These are phyloP conservation scores for Anguilla pacifica DNA, from an alignment of 2,797 vertebrate genomes.

Conservation along the genomic window DNA sequence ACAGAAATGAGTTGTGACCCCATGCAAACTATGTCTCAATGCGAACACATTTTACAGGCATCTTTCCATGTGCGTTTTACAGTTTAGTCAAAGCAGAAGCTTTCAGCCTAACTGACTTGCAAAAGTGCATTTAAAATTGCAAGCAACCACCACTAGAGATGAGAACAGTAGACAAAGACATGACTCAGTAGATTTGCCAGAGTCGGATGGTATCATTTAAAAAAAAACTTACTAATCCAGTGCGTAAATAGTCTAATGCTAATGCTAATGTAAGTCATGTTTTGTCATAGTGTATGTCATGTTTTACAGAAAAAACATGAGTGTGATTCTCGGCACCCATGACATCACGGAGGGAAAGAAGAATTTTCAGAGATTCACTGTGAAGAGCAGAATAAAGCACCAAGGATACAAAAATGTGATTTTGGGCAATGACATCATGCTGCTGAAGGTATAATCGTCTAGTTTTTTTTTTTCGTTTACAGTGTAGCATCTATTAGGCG, in stretches of 20 bases:
- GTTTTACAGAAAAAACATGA: neutral
- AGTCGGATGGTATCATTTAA: neutral
- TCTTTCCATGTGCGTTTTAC: too few species aligned
- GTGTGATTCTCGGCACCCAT: neutral
- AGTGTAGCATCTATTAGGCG: neutral
- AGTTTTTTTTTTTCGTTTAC: neutral
- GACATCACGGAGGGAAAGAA: neutral
- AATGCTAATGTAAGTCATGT: neutral
- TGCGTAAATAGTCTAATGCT: neutral
- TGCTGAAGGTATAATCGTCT: neutral
- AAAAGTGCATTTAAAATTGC: neutral
- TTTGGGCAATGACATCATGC: neutral
- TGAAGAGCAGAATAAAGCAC: neutral
- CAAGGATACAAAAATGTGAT: neutral
- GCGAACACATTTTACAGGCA: too few species aligned
- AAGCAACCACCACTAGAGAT: neutral
- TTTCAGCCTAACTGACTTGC: neutral
- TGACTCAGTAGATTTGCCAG: neutral
- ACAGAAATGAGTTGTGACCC: too few species aligned
- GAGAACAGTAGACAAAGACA: neutral
- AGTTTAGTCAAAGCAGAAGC: neutral
- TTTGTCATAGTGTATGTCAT: too few species aligned
- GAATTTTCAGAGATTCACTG: neutral
- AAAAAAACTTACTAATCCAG: neutral
- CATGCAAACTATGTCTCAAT: too few species aligned